These are phyloP conservation scores for Callinectes sapidus DNA, from an alignment of 2,888 invertebrate species.

Conservation along the genomic window DNA sequence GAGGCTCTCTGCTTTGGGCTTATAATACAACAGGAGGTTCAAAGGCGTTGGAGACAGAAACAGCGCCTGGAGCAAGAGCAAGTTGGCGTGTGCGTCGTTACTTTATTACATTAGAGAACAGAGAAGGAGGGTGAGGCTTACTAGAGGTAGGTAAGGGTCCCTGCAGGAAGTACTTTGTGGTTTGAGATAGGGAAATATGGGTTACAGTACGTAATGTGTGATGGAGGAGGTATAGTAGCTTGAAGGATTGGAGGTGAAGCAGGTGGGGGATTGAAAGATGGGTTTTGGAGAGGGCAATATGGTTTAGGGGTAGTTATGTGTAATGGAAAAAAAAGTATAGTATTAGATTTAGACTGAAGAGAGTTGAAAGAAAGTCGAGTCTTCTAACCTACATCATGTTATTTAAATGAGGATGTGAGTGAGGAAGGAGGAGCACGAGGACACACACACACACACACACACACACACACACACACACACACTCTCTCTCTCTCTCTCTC, in stretches of 20 bases:
- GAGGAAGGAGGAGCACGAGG: not conserved
- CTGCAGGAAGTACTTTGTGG: not conserved
- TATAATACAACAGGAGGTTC: not conserved
- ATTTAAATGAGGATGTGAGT: not conserved
- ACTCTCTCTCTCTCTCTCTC: slow-evolving; percentile 3
- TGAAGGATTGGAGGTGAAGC: not conserved
- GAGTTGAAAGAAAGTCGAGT: not conserved
- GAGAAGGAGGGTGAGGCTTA: not conserved
- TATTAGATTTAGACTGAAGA: not conserved
- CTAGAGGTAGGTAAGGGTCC: not conserved
- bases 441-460: not conserved
- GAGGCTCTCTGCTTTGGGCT: not conserved
- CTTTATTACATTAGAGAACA: not conserved
- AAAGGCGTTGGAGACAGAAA: not conserved
- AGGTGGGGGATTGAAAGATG: not conserved
- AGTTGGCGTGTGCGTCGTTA: not conserved
- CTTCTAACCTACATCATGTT: not conserved
- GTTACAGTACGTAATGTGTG: too few species aligned
- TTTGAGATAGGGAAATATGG: not conserved
- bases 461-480: too few species aligned
- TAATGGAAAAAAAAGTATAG: too few species aligned
- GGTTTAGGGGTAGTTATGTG: too few species aligned
- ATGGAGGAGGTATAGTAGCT: not conserved
- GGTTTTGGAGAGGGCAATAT: too few species aligned
- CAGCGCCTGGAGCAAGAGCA: not conserved